Evolutionary conservation across 2,888 invertebrate genomes (phyloP).

Genomic region (Leptinotarsa rubiginosa): DNA sequence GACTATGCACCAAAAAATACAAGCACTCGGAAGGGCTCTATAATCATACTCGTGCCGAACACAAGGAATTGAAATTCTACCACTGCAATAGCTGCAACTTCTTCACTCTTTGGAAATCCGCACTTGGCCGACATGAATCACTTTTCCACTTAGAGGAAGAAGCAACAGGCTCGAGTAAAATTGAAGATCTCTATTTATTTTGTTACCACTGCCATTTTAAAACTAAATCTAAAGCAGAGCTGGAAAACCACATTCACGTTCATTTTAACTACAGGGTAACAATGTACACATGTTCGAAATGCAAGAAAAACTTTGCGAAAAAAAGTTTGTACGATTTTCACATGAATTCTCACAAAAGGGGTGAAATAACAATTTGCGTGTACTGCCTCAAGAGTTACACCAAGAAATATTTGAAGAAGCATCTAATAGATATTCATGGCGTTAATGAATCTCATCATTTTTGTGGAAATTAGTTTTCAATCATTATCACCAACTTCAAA

Average conservation of each 20-base stretch:
- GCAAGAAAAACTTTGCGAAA: constrained; percentile 2
- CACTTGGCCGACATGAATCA: constrained; percentile 18
- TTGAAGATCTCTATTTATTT: constrained; percentile 8
- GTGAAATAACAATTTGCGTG: background rate
- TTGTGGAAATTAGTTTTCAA: constrained; percentile 26
- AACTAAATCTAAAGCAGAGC: constrained; percentile 21
- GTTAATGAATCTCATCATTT: background rate
- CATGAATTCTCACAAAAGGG: constrained; percentile 11
- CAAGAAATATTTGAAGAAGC: constrained; percentile 18
- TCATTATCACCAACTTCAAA: constrained; percentile 17
- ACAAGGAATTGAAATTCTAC: constrained; percentile 28
- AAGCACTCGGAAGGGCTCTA: constrained; percentile 17
- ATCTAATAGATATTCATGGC: constrained; percentile 8
- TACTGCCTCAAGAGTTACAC: constrained; percentile 13
- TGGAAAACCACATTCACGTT: constrained; percentile 12
- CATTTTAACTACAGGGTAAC: constrained; percentile 11
- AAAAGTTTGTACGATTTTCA: constrained; percentile 9
- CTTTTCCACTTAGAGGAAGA: constrained; percentile 19
- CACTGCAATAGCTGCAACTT: constrained; percentile 27
- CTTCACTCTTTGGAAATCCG: constrained; percentile 21
- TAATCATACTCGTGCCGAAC: constrained; percentile 23
- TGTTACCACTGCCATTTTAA: constrained; percentile 19
- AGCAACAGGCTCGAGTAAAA: background rate
- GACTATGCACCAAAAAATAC: constrained; percentile 21
- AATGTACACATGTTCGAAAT: constrained; percentile 15